Conservation (phyloP, 2,113 vertebrate genomes). For the Zootoca vivipara region DNA sequence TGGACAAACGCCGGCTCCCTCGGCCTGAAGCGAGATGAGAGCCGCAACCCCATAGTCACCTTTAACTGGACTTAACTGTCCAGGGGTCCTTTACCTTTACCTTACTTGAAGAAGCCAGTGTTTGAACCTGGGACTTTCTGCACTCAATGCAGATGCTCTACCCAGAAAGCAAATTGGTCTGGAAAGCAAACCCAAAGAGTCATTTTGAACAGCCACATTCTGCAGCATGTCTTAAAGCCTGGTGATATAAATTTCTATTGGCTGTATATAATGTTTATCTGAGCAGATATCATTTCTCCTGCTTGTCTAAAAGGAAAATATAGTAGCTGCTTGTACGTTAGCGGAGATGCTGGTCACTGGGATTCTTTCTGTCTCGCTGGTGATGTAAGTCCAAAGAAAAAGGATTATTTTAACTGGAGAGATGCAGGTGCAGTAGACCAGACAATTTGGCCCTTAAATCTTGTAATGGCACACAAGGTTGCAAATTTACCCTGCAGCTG, state of each 20-base stretch:
- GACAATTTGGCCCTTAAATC: neutral
- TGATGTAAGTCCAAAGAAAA: neutral
- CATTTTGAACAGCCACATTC: neutral
- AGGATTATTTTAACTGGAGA: neutral
- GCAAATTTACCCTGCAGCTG: constrained; percentile 12
- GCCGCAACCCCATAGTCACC: no score
- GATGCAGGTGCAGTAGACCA: neutral
- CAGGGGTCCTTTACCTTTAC: no score
- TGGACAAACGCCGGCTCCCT: no score
- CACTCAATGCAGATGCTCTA: no score
- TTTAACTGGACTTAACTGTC: no score
- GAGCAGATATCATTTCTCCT: constrained; percentile 26
- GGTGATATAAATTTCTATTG: constrained; percentile 17
- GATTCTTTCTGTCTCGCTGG: neutral
- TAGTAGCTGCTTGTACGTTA: constrained; percentile 2
- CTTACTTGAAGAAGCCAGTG: no score
- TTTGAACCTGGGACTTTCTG: no score
- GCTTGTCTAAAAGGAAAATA: constrained; percentile 11
- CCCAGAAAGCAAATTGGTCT: neutral
- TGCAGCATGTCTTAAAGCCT: neutral
- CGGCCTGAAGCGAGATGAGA: no score
- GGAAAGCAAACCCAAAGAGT: neutral
- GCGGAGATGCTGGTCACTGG: no score
- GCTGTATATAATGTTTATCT: constrained; percentile 21
- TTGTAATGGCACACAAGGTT: neutral